These are phyloP conservation scores for Sebastes glaucus DNA, from an alignment of 2,797 vertebrate species.

Conservation along the genomic window DNA sequence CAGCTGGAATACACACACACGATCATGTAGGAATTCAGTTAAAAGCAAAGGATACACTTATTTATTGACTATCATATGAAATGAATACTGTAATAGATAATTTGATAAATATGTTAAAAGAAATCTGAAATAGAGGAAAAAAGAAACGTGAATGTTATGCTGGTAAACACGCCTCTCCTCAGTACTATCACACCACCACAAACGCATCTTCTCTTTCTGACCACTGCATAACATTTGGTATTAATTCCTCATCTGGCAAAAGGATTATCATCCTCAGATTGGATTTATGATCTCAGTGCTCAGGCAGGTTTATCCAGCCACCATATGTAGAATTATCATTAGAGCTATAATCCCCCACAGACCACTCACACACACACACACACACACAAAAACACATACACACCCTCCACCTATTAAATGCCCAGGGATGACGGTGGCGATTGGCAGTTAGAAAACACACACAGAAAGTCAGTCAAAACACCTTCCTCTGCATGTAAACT, in stretches of 20 bases:
- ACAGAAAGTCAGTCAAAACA: constrained; percentile 24
- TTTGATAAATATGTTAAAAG: not conserved
- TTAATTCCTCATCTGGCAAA: constrained; percentile 84
- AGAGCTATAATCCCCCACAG: constrained; percentile 75
- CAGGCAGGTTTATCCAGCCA: constrained; percentile 81
- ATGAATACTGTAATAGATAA: not conserved
- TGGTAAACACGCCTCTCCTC: constrained; percentile 47
- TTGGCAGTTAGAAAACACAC: constrained; percentile 40
- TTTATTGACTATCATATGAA: constrained; percentile 10
- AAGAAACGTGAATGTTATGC: not conserved
- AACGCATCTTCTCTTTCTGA: constrained; percentile 55
- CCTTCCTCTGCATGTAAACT: not conserved
- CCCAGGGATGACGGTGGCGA: constrained; percentile 39
- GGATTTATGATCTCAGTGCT: constrained; percentile 82
- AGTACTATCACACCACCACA: constrained; percentile 15
- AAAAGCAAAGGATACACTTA: not conserved
- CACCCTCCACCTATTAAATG: constrained; percentile 40
- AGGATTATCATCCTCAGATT: constrained; percentile 83
- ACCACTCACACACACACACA: constrained; percentile 43
- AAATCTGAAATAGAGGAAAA: not conserved
- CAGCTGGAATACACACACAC: constrained; percentile 33
- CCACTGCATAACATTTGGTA: constrained; percentile 74
- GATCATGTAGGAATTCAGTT: constrained; percentile 29
- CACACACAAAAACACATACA: constrained; percentile 40
- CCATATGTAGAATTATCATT: constrained; percentile 87